Base-by-base conservation (phyloP, 2,888 invertebrate species). In the Zaprionus obscuricornis region DNA sequence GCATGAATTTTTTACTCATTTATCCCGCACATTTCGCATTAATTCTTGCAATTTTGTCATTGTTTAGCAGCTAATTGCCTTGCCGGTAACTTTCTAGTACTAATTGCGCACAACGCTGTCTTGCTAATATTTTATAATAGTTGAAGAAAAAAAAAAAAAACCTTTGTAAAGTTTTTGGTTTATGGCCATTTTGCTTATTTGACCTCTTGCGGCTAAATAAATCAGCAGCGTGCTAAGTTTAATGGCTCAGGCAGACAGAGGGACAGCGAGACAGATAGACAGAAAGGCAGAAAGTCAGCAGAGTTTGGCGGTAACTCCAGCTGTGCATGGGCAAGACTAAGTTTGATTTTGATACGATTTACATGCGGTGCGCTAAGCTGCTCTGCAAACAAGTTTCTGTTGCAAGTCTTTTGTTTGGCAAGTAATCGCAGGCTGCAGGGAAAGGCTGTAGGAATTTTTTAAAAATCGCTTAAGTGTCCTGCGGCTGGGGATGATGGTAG, bases 181-280 rank as follows among this genome's bases (percentile, higher is more conserved):
- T 66, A 75, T 78, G 64, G 71, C 71, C 50, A 46, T 33, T 66
- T 5, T 33, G 31, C n/a, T n/a, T n/a, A n/a, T 36, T 68, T 78
- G 76, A 82, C 83, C 84, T 73, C 75, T 72, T 66, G 63, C 66
- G 73, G 70, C 67, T 29, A 64, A 46, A 83, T 77, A 81, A 85
- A 76, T 78, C 69, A 85, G 57, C 65, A 56, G 56, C 47, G 64
- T 52, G 50, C 59, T 26, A 16, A 16, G 51, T 47, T 56, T 68
- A 74, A 77, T 67, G 64, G 63, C 17, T 7, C 26, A 49, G 49
- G 8, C 54, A n/a, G 16, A 33, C 17, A 47, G 20, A 11, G 37
- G 33, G 39, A 33, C 43, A 56, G 49, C 50, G 46, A 51, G 24
- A 39, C 34, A 22, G 49, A 13, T 17, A 20, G 17, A 13, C 34